phyloP scores from a whole-genome alignment of 2,797 vertebrate species.

The Chromis chromis region DNA sequence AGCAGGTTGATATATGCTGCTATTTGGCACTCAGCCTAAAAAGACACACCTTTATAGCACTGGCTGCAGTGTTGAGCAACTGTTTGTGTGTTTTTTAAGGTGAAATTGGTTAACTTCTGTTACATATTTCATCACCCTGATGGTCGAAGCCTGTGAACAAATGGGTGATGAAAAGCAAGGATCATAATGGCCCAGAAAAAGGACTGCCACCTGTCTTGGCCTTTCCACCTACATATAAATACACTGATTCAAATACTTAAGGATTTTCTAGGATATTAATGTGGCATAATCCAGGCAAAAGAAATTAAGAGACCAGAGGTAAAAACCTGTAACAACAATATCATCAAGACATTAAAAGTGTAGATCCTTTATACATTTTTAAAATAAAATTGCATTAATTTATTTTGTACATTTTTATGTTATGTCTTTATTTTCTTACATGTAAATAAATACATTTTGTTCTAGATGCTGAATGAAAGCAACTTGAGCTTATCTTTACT shows the following conservation, averaged over 20 bases:
- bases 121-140: not conserved
- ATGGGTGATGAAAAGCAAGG: conserved; percentile 3
- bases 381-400: no score
- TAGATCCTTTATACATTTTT: no score
- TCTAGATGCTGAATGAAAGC: no score
- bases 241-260: not conserved
- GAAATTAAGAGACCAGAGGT: no score
- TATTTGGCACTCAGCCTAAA: not conserved
- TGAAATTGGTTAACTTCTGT: not conserved
- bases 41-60: not conserved
- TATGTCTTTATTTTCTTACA: no score
- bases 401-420: no score
- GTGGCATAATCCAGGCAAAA: no score
- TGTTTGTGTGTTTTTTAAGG: not conserved
- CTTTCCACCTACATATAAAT: not conserved
- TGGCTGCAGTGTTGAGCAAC: not conserved
- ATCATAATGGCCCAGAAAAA: conserved; percentile 2
- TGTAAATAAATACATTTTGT: no score
- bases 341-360: no score
- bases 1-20: not conserved
- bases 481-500: no score
- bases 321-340: no score
- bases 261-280: no score
- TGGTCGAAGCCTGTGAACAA: not conserved
- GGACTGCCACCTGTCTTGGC: not conserved